Evolutionary conservation across 64 coral and sea anemone genomes (phyloP), one percentile per base, ranked within the genome.

Genomic region (Dendrophyllia cribrosa): DNA sequence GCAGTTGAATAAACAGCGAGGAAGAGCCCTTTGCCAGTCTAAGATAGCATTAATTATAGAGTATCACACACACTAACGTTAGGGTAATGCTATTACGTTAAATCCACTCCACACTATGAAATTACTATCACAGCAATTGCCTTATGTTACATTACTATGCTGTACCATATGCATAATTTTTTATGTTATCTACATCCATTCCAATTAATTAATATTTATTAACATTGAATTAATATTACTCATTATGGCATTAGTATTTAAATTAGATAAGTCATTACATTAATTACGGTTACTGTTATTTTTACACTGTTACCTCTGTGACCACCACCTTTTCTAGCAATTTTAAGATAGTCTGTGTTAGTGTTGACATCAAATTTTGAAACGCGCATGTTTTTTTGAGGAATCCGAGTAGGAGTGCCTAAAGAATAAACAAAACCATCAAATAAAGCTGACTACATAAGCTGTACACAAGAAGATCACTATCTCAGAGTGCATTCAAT

Each of bases 291-390:
- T 34, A 34, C 34, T 83, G 52, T 55, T 55, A 8, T 55, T 8
- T 11, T 47, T 66, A 20, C 45, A 67, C 4, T 45, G 17, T 53
- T 85, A 92, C 91, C 91, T 92, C 87, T 92, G 70, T 92, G 82
- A 9, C 91, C 91, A 51, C 80, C 91, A 77, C 91, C 91, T 60
- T 74, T 73, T 77, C 74, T 92, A 58, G 91, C 91, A 44, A 85
- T 92, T 82, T 92, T 92, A 44, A 78, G 49, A 48, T 86, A 92
- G 9, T 86, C 82, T 23, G 91, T 76, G 60, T 92, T 82, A 62
- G 50, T 51, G 21, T 76, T 25, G 20, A 77, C 51, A 34, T n/a
- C 82, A 26, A 46, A 50, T 67, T 84, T 84, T 24, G 80, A 67
- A 46, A 46, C 26, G 17, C 12, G 19, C 9, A 59, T 51, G 61